Percentiles rank a stretch among this genome's conserved stretches.
Evolutionary conservation across 2,888 invertebrate species (phyloP).

Genomic region (Zeuzera pyrina): DNA sequence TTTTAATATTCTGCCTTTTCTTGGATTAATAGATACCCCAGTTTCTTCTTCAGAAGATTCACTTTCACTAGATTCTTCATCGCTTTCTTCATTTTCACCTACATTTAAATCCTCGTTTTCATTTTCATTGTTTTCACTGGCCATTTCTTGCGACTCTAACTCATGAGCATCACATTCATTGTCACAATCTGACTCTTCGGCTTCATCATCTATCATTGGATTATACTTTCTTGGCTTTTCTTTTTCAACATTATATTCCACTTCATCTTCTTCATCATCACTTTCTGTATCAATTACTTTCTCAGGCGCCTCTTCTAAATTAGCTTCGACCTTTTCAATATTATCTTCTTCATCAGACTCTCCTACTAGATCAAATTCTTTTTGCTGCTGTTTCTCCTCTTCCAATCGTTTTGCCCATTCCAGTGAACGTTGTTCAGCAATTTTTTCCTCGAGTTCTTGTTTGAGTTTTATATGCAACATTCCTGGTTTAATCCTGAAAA

Average conservation of each 20-base stretch:
- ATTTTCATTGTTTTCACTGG: slow-evolving; percentile 21
- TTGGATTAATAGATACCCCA: slow-evolving; percentile 23
- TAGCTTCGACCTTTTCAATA: slow-evolving; percentile 54
- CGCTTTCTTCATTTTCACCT: slow-evolving; percentile 23
- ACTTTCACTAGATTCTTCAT: slow-evolving; percentile 38
- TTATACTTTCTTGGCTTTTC: slow-evolving; percentile 53
- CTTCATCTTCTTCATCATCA: slow-evolving; percentile 57
- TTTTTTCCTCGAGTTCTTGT: slow-evolving; percentile 79
- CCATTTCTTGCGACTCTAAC: slow-evolving; percentile 22
- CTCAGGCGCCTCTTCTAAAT: slow-evolving; percentile 39
- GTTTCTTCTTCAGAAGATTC: slow-evolving; percentile 40
- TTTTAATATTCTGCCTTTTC: slow-evolving; percentile 57
- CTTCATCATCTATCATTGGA: slow-evolving; percentile 61
- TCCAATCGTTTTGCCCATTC: slow-evolving; percentile 79
- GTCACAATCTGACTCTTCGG: slow-evolving; percentile 61
- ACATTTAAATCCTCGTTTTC: slow-evolving; percentile 28
- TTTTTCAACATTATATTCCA: slow-evolving; percentile 40
- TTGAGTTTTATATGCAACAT: slow-evolving; percentile 79
- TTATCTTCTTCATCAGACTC: slow-evolving; percentile 51
- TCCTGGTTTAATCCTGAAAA: slow-evolving; percentile 75
- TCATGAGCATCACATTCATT: slow-evolving; percentile 28
- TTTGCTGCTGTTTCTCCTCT: slow-evolving; percentile 52
- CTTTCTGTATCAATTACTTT: slow-evolving; percentile 53
- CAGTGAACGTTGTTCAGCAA: slow-evolving; percentile 78
- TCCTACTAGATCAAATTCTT: slow-evolving; percentile 39